Conservation (phyloP, 1,140 invertebrate genomes). For the Drosophila ficusphila region DNA sequence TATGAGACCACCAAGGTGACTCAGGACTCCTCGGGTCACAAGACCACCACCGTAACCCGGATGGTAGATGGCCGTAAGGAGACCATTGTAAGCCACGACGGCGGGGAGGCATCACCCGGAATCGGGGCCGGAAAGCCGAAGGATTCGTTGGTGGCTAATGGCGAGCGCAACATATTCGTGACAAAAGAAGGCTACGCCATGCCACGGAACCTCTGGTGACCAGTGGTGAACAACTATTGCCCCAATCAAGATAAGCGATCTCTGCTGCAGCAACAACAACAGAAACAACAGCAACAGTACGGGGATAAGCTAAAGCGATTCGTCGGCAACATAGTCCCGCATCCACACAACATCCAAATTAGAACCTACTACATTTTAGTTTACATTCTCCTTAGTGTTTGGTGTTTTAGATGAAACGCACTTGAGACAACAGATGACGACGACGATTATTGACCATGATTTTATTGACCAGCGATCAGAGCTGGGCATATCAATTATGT, state of each 20-base stretch:
- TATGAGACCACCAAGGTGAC: slow-evolving; percentile 80
- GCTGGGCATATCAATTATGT: slow-evolving; percentile 43
- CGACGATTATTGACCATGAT: slow-evolving; percentile 74
- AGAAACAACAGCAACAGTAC: slow-evolving; percentile 59
- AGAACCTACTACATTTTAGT: slow-evolving; percentile 82
- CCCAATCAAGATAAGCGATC: slow-evolving; percentile 76
- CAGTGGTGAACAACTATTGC: slow-evolving; percentile 80
- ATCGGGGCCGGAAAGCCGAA: slow-evolving; percentile 14
- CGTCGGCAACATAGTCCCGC: slow-evolving; percentile 76
- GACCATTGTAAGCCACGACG: slow-evolving; percentile 65
- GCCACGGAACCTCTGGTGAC: slow-evolving; percentile 84
- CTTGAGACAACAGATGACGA: slow-evolving; percentile 83
- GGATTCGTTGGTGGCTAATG: slow-evolving; percentile 1
- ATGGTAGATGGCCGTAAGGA: slow-evolving; percentile 69
- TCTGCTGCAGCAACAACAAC: slow-evolving; percentile 51
- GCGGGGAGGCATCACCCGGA: slow-evolving; percentile 21
- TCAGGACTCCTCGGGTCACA: slow-evolving; percentile 72
- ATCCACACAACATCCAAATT: slow-evolving; percentile 74
- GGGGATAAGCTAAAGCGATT: slow-evolving; percentile 66
- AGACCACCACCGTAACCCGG: slow-evolving; percentile 79
- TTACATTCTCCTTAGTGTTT: slow-evolving; percentile 81
- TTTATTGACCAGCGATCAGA: slow-evolving; percentile 47
- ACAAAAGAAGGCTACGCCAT: slow-evolving; percentile 84
- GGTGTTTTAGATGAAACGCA: slow-evolving; percentile 84
- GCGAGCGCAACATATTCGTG: slow-evolving; percentile 78